phyloP scores from a whole-genome alignment of 2,113 vertebrate species.

The Anolis sagrei region DNA sequence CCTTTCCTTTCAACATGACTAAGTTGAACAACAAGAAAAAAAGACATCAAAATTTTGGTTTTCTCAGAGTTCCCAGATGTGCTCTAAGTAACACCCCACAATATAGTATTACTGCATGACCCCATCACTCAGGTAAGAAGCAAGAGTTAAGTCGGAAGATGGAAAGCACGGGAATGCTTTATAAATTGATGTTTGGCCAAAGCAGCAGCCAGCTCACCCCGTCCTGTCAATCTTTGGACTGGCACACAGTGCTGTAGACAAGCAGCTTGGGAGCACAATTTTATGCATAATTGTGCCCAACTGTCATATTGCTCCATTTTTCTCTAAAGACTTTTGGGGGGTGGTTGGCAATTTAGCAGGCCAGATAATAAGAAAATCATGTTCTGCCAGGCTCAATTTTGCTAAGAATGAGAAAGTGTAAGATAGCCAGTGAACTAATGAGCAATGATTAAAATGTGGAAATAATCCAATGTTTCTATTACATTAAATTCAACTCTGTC shows the following conservation, averaged over 20 bases:
- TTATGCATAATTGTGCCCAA: constrained; percentile 11
- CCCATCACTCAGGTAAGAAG: neutral
- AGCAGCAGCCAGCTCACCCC: neutral
- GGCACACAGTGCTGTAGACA: neutral
- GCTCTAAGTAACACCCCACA: neutral
- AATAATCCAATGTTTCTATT: constrained; percentile 10
- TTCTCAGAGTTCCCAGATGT: neutral
- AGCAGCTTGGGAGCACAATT: constrained; percentile 10
- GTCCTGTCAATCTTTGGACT: constrained; percentile 27
- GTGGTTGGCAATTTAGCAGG: neutral
- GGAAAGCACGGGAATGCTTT: constrained; percentile 20
- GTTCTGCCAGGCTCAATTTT: constrained; percentile 12
- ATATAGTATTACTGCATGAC: neutral
- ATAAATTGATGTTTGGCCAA: constrained; percentile 22
- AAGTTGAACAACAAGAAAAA: neutral
- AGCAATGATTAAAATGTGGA: constrained; percentile 30
- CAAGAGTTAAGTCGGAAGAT: neutral
- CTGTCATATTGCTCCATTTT: neutral
- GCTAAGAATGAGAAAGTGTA: neutral
- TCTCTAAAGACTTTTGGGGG: constrained; percentile 2
- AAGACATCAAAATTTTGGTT: neutral
- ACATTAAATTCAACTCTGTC: neutral
- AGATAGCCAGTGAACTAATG: neutral
- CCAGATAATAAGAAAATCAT: constrained; percentile 14
- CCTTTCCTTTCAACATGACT: neutral